A percentile compares a stretch with the other conserved stretches of the same genome.
Conservation (phyloP, 2,797 vertebrate genomes). For the Carapus acus region DNA sequence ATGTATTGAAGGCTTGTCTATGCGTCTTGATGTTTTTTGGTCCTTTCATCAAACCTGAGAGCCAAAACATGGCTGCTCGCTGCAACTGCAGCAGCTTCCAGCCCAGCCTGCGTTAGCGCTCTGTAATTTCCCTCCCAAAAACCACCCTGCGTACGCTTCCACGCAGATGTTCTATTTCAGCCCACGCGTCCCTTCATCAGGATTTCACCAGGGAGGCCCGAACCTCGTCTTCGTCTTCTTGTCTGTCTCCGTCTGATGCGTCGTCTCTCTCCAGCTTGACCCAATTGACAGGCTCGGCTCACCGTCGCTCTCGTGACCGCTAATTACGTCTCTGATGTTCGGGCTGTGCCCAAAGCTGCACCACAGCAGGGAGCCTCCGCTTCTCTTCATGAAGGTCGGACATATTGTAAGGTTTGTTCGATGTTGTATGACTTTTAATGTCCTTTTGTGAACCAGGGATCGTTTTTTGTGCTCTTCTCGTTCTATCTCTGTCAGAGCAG, state of each 20-base stretch:
- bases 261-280: slow-evolving; percentile 18
- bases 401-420: too few relatives aligned
- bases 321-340: slow-evolving; percentile 51
- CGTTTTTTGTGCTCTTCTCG: too few relatives aligned
- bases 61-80: neutral
- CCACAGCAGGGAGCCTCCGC: slow-evolving; percentile 15
- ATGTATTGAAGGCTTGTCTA: too few relatives aligned
- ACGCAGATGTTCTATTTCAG: slow-evolving; percentile 34
- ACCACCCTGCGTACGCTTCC: slow-evolving; percentile 21
- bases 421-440: too few relatives aligned
- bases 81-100: slow-evolving; percentile 3
- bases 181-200: slow-evolving; percentile 27
- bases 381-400: neutral
- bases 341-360: slow-evolving; percentile 40
- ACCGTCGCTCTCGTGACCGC: slow-evolving; percentile 36
- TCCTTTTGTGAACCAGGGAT: too few relatives aligned
- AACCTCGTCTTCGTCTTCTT: slow-evolving; percentile 34
- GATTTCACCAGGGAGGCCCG: slow-evolving; percentile 19
- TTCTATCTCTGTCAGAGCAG: too few relatives aligned
- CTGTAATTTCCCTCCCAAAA: slow-evolving; percentile 11
- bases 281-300: slow-evolving; percentile 23
- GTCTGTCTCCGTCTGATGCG: slow-evolving; percentile 32
- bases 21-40: slow-evolving; percentile 3
- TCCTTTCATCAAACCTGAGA: slow-evolving; percentile 1
- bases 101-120: neutral